phyloP scores from a whole-genome alignment of 1,140 invertebrate species.

The Drosophila varians region DNA sequence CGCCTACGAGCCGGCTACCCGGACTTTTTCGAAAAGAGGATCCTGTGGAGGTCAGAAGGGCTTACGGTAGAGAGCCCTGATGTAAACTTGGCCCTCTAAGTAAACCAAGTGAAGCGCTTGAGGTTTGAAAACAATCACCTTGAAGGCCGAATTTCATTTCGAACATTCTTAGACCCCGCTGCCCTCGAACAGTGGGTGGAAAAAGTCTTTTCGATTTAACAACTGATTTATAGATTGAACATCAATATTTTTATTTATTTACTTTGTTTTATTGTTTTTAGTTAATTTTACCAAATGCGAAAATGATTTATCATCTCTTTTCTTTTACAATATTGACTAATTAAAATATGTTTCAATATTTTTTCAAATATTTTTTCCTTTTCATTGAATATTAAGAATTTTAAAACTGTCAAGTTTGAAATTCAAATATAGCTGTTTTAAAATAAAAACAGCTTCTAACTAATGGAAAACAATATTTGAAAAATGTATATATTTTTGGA shows the following conservation, averaged over 20 bases:
- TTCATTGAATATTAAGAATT: no score
- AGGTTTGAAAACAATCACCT: slow-evolving; percentile 80
- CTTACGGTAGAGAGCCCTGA: slow-evolving; percentile 4
- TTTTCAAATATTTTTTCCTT: no score
- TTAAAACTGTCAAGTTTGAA: no score
- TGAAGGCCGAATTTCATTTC: slow-evolving; percentile 72
- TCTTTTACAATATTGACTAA: no score
- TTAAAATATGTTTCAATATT: no score
- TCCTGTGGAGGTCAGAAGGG: background rate
- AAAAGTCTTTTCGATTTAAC: slow-evolving; percentile 27
- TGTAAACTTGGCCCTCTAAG: slow-evolving; percentile 56
- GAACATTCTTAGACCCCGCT: slow-evolving; percentile 31
- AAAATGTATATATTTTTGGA: background rate
- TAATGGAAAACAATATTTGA: background rate
- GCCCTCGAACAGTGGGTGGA: slow-evolving; percentile 20
- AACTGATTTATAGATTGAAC: no score
- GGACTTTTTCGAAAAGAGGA: background rate
- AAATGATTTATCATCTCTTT: no score
- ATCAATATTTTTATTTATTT: no score
- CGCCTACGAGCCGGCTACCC: slow-evolving; percentile 37
- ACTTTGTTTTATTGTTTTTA: no score
- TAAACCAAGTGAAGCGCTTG: slow-evolving; percentile 69
- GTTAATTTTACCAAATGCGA: no score
- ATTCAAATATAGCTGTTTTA: no score
- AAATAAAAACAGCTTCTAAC: background rate